Evolutionary conservation across 53 echinoderm and acorn worm genomes (phyloP).

Genomic region (Holothuria leucospilota): DNA sequence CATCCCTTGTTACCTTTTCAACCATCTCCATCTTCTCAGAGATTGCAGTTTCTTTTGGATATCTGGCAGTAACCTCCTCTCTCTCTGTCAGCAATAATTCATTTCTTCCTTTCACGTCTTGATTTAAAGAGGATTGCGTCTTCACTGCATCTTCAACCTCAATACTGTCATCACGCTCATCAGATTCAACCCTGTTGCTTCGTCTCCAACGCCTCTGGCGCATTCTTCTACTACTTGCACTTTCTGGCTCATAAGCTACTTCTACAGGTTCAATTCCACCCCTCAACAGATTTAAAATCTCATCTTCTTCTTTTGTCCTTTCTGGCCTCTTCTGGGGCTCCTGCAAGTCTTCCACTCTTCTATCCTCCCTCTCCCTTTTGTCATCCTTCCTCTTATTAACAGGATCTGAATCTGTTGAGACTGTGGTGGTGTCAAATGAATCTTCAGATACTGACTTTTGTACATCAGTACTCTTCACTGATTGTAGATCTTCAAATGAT

Average conservation of each 20-base stretch:
- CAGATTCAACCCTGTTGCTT: slow-evolving; percentile 15
- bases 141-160: too few species aligned
- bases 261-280: slow-evolving; percentile 45
- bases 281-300: slow-evolving; percentile 54
- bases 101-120: neutral
- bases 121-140: too few species aligned
- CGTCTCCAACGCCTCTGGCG: neutral
- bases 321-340: neutral
- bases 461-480: neutral
- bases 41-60: neutral
- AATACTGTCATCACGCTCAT: neutral
- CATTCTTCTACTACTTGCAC: neutral
- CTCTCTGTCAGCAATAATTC: too few species aligned
- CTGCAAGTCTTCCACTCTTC: too few species aligned
- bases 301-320: slow-evolving; percentile 53
- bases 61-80: neutral
- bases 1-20: too few species aligned
- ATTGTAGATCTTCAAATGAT: slow-evolving; percentile 17
- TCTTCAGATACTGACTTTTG: slow-evolving; percentile 29
- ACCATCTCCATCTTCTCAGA: neutral
- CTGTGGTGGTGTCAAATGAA: neutral
- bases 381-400: too few species aligned
- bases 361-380: too few species aligned
- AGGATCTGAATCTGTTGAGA: too few species aligned
- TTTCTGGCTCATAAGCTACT: neutral